phyloP scores from a whole-genome alignment of 1,140 invertebrate species.

The Globodera rostochiensis region DNA sequence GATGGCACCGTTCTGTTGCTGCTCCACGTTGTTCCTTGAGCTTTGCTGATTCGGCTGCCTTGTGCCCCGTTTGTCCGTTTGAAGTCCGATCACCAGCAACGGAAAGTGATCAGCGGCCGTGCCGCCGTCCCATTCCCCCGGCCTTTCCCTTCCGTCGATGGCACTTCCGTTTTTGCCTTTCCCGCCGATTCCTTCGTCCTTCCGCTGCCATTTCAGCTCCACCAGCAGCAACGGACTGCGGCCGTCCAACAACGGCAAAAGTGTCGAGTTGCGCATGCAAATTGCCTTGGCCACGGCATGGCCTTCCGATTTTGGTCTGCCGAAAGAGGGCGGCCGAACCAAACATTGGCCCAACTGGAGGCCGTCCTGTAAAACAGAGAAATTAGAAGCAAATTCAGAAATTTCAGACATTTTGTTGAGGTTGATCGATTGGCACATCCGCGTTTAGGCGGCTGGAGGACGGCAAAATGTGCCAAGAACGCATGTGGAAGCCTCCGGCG shows the following conservation, averaged over 20 bases:
- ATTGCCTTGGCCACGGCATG: constrained; percentile 19
- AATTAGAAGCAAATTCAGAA: background rate
- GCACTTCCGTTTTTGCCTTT: background rate
- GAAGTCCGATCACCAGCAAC: constrained; percentile 27
- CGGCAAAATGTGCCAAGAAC: constrained; percentile 29
- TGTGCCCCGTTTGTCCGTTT: constrained; percentile 26
- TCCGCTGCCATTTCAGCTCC: constrained; percentile 11
- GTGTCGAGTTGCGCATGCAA: constrained; percentile 31
- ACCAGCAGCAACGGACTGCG: constrained; percentile 35
- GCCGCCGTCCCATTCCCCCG: background rate
- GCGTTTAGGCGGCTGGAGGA: background rate
- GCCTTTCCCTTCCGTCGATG: background rate
- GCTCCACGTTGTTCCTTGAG: too few species aligned
- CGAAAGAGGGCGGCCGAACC: constrained; percentile 7
- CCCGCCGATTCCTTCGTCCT: constrained; percentile 8
- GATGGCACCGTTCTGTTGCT: background rate
- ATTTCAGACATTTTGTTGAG: background rate
- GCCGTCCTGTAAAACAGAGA: constrained; percentile 24
- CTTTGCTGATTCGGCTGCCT: background rate
- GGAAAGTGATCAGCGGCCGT: background rate
- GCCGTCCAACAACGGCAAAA: constrained; percentile 42
- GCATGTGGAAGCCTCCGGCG: constrained; percentile 47
- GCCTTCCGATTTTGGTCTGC: constrained; percentile 11
- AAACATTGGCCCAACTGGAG: constrained; percentile 14
- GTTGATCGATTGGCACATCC: background rate